Evolutionary conservation across 2,113 vertebrate species (phyloP).

Genomic region (Gnathonemus longibarbis): DNA sequence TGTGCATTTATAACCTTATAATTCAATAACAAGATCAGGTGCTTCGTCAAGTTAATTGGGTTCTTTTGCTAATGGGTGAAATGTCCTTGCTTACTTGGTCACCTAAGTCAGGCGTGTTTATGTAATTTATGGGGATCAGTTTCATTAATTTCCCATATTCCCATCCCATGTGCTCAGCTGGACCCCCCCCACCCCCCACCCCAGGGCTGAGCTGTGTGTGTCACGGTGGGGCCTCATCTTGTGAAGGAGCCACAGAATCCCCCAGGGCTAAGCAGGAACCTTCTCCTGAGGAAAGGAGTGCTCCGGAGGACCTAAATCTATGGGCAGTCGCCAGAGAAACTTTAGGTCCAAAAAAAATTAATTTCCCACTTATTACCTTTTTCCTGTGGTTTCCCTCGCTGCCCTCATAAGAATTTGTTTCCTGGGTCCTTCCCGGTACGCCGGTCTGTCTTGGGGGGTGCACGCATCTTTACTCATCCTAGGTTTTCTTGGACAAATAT

Average conservation of each 20-base stretch:
- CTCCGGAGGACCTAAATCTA: not conserved
- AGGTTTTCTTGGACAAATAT: slow-evolving; percentile 58
- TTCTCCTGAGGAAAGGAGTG: not conserved
- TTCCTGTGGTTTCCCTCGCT: slow-evolving; percentile 23
- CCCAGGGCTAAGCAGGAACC: not conserved
- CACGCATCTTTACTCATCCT: slow-evolving; percentile 49
- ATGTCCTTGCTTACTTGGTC: not conserved
- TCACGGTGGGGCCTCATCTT: not conserved
- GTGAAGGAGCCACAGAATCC: not conserved
- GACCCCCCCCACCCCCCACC: not conserved
- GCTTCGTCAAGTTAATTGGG: not conserved
- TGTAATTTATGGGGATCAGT: not conserved
- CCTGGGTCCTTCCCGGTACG: not conserved
- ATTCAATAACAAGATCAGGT: not conserved
- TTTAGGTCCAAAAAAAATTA: not conserved
- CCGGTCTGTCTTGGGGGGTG: not conserved
- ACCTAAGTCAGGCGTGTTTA: not conserved
- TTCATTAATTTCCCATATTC: not conserved
- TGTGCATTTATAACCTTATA: not conserved
- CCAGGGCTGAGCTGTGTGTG: not conserved
- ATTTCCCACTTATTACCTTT: not conserved
- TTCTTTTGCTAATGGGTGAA: not conserved
- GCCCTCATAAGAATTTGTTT: not conserved
- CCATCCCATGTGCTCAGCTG: no score
- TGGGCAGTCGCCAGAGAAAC: not conserved